Conservation (phyloP, 1,140 invertebrate genomes). For the Melipona quadrifasciata region DNA sequence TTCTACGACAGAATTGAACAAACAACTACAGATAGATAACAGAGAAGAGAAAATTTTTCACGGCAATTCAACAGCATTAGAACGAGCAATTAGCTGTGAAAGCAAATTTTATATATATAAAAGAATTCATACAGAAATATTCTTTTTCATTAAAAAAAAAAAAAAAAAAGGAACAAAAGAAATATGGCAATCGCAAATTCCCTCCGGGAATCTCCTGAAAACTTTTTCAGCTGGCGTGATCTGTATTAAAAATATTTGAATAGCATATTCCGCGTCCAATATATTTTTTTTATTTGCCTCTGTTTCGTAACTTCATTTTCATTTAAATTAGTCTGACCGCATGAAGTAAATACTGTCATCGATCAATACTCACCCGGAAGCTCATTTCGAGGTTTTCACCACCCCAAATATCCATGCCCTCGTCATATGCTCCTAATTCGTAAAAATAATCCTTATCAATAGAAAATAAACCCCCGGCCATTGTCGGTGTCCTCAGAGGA, state of each 20-base stretch:
- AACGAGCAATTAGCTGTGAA: conserved; percentile 5
- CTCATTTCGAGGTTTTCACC: conserved; percentile 99
- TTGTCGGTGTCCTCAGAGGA: conserved; percentile 96
- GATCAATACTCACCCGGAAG: conserved; percentile 91
- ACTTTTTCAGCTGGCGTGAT: neutral
- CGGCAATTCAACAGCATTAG: neutral
- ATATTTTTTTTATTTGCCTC: neutral
- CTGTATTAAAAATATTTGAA: conserved; percentile 1
- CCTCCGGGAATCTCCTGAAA: neutral
- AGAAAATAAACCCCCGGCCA: conserved; percentile 99
- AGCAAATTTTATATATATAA: neutral
- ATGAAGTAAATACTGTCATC: conserved; percentile 1
- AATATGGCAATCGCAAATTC: neutral
- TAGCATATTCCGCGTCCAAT: neutral
- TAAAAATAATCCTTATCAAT: conserved; percentile 99
- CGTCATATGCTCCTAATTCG: conserved; percentile 97
- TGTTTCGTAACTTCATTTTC: neutral
- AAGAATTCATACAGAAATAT: neutral
- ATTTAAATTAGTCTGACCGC: neutral
- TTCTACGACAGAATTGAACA: neutral
- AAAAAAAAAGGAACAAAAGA: neutral
- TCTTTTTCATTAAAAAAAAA: neutral
- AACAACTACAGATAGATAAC: neutral
- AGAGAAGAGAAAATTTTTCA: neutral
- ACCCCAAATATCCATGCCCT: conserved; percentile 99